Evolutionary conservation across 2,797 vertebrate genomes (phyloP).

Genomic region (Fringilla coelebs): DNA sequence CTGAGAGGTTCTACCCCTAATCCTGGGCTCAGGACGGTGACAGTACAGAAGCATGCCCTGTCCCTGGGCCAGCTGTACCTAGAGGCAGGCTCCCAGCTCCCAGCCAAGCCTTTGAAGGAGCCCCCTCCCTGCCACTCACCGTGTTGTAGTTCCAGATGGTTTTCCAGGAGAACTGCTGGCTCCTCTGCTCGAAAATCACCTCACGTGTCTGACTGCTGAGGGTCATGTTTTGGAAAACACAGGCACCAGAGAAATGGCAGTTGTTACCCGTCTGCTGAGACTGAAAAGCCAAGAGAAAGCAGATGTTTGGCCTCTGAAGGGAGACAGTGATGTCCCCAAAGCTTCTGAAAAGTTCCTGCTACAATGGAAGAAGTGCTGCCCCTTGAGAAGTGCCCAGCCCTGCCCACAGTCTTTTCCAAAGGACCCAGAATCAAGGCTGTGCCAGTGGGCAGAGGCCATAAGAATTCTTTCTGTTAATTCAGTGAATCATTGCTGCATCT

Average conservation of each 20-base stretch:
- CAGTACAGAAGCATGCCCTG: neutral
- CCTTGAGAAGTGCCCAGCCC: neutral
- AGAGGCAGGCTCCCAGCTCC: neutral
- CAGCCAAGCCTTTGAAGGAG: rapidly evolving
- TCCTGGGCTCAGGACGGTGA: rapidly evolving
- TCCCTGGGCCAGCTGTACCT: neutral
- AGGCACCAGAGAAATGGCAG: neutral
- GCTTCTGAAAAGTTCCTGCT: neutral
- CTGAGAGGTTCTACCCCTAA: neutral
- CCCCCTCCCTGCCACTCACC: neutral
- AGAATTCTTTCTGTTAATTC: neutral
- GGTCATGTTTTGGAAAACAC: neutral
- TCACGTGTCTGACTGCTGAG: neutral
- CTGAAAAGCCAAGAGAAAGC: neutral
- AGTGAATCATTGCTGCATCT: neutral
- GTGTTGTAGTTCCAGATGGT: neutral
- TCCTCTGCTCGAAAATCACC: neutral
- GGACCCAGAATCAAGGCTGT: too few species aligned
- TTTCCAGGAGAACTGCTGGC: neutral
- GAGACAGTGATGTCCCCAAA: neutral
- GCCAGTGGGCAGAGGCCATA: rapidly evolving
- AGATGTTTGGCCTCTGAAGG: rapidly evolving
- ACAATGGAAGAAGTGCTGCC: neutral
- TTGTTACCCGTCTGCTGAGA: neutral
- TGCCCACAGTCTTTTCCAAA: neutral